These are phyloP conservation scores for Eupithecia subfuscata DNA, from an alignment of 2,888 invertebrate genomes.

Conservation along the genomic window DNA sequence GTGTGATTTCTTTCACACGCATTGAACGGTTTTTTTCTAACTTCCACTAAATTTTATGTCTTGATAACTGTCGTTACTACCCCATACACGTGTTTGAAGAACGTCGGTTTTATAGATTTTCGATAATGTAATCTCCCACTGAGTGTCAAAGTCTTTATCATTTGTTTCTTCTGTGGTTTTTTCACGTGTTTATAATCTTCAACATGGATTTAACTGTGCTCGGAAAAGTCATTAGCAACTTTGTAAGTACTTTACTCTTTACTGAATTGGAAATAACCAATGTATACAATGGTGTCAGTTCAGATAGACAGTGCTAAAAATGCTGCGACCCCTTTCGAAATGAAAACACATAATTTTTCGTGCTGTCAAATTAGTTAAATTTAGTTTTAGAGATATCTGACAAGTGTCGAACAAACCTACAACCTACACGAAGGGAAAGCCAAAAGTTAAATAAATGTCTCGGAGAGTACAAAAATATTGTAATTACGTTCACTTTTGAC, in stretches of 20 bases:
- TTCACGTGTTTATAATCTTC: conserved; percentile 15
- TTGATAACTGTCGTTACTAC: not conserved
- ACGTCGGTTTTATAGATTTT: not conserved
- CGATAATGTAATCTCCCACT: not conserved
- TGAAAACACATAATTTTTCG: too few relatives aligned
- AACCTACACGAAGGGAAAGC: too few relatives aligned
- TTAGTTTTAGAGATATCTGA: too few relatives aligned
- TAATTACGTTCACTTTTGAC: too few relatives aligned
- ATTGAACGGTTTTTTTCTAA: conserved; percentile 54
- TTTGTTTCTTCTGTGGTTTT: not conserved
- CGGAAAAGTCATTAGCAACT: conserved; percentile 73
- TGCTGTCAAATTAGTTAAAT: too few relatives aligned
- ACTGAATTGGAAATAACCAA: not conserved
- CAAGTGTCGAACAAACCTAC: too few relatives aligned
- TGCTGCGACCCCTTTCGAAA: too few relatives aligned
- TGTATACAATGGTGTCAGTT: not conserved
- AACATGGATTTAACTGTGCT: conserved; percentile 74
- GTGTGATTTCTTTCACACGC: conserved; percentile 68
- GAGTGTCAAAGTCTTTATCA: not conserved
- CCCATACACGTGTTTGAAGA: not conserved
- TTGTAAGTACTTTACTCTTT: conserved; percentile 65
- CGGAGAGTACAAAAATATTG: too few relatives aligned
- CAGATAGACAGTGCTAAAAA: too few relatives aligned
- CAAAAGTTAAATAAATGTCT: too few relatives aligned
- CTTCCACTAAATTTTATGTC: not conserved